Base-by-base conservation (phyloP, 2,113 vertebrate species). In the Thoracochromis brauschi region DNA sequence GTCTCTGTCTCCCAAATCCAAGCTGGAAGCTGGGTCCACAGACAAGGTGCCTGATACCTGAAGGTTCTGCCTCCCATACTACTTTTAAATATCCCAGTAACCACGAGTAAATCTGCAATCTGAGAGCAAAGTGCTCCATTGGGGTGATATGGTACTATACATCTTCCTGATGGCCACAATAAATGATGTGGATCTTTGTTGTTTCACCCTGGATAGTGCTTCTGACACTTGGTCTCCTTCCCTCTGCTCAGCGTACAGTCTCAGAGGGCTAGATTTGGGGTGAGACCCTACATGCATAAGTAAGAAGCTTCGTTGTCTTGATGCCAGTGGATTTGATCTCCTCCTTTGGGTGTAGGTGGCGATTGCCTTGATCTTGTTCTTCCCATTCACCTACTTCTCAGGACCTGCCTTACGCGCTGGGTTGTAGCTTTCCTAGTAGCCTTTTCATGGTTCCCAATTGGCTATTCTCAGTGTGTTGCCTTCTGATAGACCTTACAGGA, bases 221-320 rank as follows among this genome's bases (percentile, higher is more conserved):
- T 35, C 58, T 35, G 58, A 63, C 58, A 63, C 31, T 63, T 35
- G 58, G 58, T 63, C 9, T 33, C 31, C 58, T 63, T 35, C 17
- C 58, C 31, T 35, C 31, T 4, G 2, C 58, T 63, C 31, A 63
- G 58, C 17, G 17, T 63, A 54, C 49, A 33, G 31, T 63, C 58
- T 12, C 58, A 0, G 17, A 19, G 31, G 53, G 31, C 31, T 35
- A 3, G 31, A 35, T 63, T 63, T 63, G 58, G 58, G 58, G 58
- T 63, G 58, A 63, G 4, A 63, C 1, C 29, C 4, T 63, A 35
- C 16, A 63, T 0, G 58, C 17, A 0, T 2, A 63, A 35, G 17
- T 35, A 63, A 63, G 31, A 63, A 63, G 31, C 58, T n/a, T 63
- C 6, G 3, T 35, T 35, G 58, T 63, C 31, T 63, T 63, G 31